phyloP scores from a whole-genome alignment of 2,113 vertebrate genomes.

The Pangasianodon gigas region DNA sequence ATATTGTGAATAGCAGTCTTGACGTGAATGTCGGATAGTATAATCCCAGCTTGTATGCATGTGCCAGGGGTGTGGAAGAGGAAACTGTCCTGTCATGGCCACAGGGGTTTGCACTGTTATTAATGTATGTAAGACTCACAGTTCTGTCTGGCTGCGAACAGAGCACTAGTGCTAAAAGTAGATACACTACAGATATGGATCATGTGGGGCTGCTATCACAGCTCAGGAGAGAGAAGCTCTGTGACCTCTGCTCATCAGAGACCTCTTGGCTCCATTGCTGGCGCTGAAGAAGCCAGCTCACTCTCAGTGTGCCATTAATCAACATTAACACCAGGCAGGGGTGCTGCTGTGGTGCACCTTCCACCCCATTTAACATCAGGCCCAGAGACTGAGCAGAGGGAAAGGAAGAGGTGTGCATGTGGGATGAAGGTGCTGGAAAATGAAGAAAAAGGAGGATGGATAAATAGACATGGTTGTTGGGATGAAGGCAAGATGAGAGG shows the following conservation, averaged over 20 bases:
- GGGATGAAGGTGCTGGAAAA: neutral
- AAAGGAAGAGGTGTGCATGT: neutral
- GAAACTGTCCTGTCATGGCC: conserved; percentile 5
- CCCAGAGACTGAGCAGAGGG: conserved; percentile 18
- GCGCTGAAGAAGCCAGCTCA: conserved; percentile 32
- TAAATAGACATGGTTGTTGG: neutral
- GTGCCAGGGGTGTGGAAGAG: neutral
- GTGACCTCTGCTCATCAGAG: conserved; percentile 41
- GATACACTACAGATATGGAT: conserved; percentile 36
- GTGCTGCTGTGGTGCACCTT: conserved; percentile 6
- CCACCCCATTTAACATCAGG: conserved; percentile 47
- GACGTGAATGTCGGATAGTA: neutral
- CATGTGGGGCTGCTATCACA: conserved; percentile 39
- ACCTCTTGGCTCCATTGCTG: conserved; percentile 24
- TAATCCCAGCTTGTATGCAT: neutral
- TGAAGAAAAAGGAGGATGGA: conserved; percentile 5
- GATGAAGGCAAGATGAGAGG: neutral
- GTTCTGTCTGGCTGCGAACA: conserved; percentile 4
- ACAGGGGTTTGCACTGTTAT: neutral
- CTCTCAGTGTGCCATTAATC: conserved; percentile 51
- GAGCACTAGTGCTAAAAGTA: conserved; percentile 12
- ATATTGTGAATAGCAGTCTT: neutral
- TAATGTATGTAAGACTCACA: conserved; percentile 35
- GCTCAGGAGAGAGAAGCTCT: conserved; percentile 25
- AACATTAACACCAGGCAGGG: conserved; percentile 49